Conservation (phyloP, 2,888 invertebrate genomes). For the Baccha elongata region DNA sequence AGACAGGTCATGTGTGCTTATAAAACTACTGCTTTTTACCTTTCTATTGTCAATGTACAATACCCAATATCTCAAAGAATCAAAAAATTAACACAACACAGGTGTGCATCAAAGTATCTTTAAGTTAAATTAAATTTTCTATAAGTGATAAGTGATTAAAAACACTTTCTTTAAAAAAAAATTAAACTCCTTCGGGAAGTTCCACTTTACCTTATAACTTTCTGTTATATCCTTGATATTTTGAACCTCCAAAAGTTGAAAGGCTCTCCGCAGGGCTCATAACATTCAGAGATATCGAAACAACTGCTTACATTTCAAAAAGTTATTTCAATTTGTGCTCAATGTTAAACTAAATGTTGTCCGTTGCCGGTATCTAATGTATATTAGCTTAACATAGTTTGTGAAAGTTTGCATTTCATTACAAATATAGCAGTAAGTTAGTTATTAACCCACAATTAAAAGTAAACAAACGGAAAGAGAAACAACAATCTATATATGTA, state of each 20-base stretch:
- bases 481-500: constrained; percentile 18
- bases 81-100: too few relatives aligned
- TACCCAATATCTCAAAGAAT: too few relatives aligned
- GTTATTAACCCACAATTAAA: constrained; percentile 63
- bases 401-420: constrained; percentile 39
- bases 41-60: too few relatives aligned
- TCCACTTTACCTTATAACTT: too few relatives aligned
- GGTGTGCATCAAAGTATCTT: too few relatives aligned
- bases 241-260: not conserved
- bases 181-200: too few relatives aligned
- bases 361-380: constrained; percentile 28
- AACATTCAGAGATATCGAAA: not conserved
- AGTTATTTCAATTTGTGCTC: constrained; percentile 31
- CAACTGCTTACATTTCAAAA: constrained; percentile 35
- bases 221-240: not conserved
- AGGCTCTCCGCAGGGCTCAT: not conserved
- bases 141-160: too few relatives aligned
- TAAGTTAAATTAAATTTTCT: too few relatives aligned
- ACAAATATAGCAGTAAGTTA: constrained; percentile 56
- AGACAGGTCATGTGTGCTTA: too few relatives aligned
- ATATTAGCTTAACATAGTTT: constrained; percentile 13
- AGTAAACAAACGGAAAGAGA: constrained; percentile 39
- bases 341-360: not conserved
- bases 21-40: too few relatives aligned
- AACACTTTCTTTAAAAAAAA: too few relatives aligned